phyloP scores from a whole-genome alignment of 2,113 vertebrate genomes.

The rabbit (Oryctolagus cuniculus) region mOryCun1.1 NC_091449.1:50563501-50564000 shows the following conservation, averaged over 20 bases:
- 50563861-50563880: conserved; percentile 66
- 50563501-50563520: conserved; percentile 87
- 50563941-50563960: neutral
- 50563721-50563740: conserved; percentile 86
- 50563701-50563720: neutral
- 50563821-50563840: conserved; percentile 81
- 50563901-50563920: conserved; percentile 82
- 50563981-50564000: conserved; percentile 69
- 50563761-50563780: conserved; percentile 84
- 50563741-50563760: conserved; percentile 90
- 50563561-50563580: conserved; percentile 89
- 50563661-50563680: conserved; percentile 79
- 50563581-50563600: conserved; percentile 91
- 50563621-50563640: conserved; percentile 91
- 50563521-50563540: conserved; percentile 89
- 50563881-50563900: conserved; percentile 66
- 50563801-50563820: conserved; percentile 76
- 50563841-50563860: conserved; percentile 88
- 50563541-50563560: conserved; percentile 93
- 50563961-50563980: conserved; percentile 53
- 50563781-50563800: conserved; percentile 83
- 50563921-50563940: conserved; percentile 24
- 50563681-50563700: conserved; percentile 68
- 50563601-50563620: conserved; percentile 93
- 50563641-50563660: conserved; percentile 90